phyloP scores from a whole-genome alignment of 2,797 vertebrate species.

The Calcarius lapponicus region DNA sequence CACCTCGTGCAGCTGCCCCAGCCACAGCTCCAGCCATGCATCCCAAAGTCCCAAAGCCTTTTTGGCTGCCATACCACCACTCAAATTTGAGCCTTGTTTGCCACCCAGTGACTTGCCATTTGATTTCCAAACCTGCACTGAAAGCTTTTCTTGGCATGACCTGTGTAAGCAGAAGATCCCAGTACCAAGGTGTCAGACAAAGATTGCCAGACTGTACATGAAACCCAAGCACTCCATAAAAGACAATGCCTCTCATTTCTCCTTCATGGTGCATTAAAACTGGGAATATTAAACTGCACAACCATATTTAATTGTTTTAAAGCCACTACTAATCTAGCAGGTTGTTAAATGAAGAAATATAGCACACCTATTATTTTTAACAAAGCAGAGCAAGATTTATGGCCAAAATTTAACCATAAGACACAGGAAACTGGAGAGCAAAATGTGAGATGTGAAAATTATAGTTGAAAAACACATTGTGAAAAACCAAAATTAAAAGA shows the following conservation, averaged over 20 bases:
- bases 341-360: constrained; percentile 14
- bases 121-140: not conserved
- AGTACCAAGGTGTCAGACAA: not conserved
- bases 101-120: not conserved
- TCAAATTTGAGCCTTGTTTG: not conserved
- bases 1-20: not conserved
- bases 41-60: not conserved
- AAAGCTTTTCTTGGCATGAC: not conserved
- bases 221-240: not conserved
- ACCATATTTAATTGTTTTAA: constrained; percentile 36
- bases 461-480: not conserved
- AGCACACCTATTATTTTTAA: constrained; percentile 24
- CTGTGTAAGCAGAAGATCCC: not conserved
- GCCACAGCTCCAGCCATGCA: rapidly evolving
- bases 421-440: not conserved
- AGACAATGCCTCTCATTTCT: not conserved
- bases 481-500: not conserved
- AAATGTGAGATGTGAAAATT: constrained; percentile 17
- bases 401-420: constrained; percentile 12
- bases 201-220: not conserved
- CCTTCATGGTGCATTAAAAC: not conserved
- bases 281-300: not conserved
- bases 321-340: not conserved
- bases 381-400: not conserved
- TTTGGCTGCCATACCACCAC: rapidly evolving